Percentiles rank a stretch among this genome's conserved stretches.
phyloP scores from a whole-genome alignment of 2,888 invertebrate species.

The Gymnosoma rotundatum region DNA sequence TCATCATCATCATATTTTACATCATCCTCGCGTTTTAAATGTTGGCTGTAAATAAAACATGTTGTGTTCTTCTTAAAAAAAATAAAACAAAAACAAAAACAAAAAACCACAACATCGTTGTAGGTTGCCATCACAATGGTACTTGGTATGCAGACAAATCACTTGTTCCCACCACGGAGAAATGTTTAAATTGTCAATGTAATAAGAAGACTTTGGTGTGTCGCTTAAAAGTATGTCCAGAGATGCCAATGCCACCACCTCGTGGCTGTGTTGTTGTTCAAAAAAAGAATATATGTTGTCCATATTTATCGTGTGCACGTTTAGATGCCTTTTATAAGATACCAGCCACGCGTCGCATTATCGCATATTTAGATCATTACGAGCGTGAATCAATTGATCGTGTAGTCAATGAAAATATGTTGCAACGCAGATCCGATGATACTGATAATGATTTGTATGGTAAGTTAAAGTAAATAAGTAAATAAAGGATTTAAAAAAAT shows the following conservation, averaged over 20 bases:
- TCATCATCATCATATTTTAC: not conserved
- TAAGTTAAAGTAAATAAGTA: constrained; percentile 65
- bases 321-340: constrained; percentile 79
- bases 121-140: constrained; percentile 89
- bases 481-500: constrained; percentile 21
- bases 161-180: constrained; percentile 87
- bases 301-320: constrained; percentile 90
- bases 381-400: constrained; percentile 81
- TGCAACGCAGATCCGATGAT: constrained; percentile 80
- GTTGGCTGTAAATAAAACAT: constrained; percentile 19
- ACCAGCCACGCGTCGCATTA: constrained; percentile 79
- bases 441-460: constrained; percentile 79
- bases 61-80: not conserved
- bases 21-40: constrained; percentile 12
- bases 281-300: constrained; percentile 88
- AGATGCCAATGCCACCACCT: constrained; percentile 89
- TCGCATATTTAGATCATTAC: constrained; percentile 80
- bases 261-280: constrained; percentile 88
- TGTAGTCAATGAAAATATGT: constrained; percentile 80
- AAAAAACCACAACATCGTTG: constrained; percentile 36
- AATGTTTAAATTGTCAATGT: constrained; percentile 91
- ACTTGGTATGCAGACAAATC: constrained; percentile 86
- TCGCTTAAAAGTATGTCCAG: constrained; percentile 89
- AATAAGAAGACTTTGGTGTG: constrained; percentile 88
- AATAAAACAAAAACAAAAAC: not conserved